Conservation (phyloP, 2,797 vertebrate genomes). For the Tolypeutes matacus region DNA sequence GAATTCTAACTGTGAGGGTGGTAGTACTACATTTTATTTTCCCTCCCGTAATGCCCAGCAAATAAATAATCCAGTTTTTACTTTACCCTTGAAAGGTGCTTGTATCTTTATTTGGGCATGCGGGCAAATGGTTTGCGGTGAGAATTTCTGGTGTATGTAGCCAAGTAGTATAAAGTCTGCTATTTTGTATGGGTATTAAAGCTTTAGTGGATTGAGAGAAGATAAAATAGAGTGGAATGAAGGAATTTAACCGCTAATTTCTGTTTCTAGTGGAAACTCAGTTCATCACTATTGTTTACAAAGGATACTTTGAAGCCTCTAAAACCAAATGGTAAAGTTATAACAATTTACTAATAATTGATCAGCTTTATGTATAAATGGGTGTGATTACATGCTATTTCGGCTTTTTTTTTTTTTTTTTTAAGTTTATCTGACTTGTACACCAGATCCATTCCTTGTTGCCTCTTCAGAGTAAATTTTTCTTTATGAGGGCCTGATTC, state of each 20-base stretch:
- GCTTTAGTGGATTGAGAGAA: neutral
- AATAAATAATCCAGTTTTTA: slow-evolving; percentile 53
- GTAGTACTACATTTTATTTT: slow-evolving; percentile 10
- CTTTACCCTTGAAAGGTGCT: neutral
- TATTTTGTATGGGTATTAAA: slow-evolving; percentile 28
- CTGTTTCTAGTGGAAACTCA: neutral
- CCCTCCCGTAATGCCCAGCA: slow-evolving; percentile 25
- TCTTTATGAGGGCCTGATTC: neutral
- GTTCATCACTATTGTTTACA: neutral
- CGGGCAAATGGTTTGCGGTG: neutral
- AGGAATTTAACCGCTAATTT: neutral
- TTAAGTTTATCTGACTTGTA: slow-evolving; percentile 31
- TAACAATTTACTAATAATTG: slow-evolving; percentile 41
- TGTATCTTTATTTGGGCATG: neutral
- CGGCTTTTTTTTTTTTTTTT: neutral
- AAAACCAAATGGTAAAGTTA: slow-evolving; percentile 69
- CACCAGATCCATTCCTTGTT: slow-evolving; percentile 47
- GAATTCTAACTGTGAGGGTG: slow-evolving; percentile 59
- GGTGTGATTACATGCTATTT: neutral
- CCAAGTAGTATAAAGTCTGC: neutral
- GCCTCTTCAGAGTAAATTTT: neutral
- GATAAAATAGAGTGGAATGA: neutral
- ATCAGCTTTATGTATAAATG: slow-evolving; percentile 50
- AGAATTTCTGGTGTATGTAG: slow-evolving; percentile 33
- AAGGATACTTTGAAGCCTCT: neutral